Conservation (phyloP, 1,140 invertebrate species). For the Bombus pascuorum region DNA sequence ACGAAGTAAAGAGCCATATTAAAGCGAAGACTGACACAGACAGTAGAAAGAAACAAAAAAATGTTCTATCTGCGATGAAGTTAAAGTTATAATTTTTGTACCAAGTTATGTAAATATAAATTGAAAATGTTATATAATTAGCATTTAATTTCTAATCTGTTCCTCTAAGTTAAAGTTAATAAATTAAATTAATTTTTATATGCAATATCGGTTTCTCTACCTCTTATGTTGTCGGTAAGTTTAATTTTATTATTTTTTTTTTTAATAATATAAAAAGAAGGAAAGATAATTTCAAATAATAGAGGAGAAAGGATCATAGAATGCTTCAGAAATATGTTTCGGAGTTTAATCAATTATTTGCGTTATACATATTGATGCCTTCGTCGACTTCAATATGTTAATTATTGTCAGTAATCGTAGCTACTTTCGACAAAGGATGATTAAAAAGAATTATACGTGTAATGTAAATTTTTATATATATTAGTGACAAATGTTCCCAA, state of each 20-base stretch:
- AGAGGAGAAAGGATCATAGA: conserved; percentile 33
- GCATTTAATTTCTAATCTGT: background rate
- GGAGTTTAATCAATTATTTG: conserved; percentile 52
- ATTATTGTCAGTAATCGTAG: conserved; percentile 62
- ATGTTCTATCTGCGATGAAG: conserved; percentile 77
- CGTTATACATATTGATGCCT: conserved; percentile 60
- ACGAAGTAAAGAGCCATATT: conserved; percentile 85
- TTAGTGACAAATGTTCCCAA: conserved; percentile 74
- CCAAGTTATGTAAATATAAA: conserved; percentile 36
- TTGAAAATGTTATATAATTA: background rate
- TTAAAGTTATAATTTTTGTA: conserved; percentile 81
- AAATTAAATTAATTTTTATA: too few relatives aligned
- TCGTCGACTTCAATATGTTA: conserved; percentile 54
- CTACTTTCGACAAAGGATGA: conserved; percentile 63
- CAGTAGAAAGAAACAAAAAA: conserved; percentile 75
- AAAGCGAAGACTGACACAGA: conserved; percentile 75
- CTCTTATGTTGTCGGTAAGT: background rate
- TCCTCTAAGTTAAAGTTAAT: too few relatives aligned
- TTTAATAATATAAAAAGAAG: background rate
- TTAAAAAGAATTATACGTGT: conserved; percentile 69
- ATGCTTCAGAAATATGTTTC: conserved; percentile 28
- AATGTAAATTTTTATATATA: conserved; percentile 71
- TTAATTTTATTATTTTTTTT: background rate
- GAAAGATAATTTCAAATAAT: conserved; percentile 15
- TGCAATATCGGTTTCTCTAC: too few relatives aligned